Evolutionary conservation across 2,888 invertebrate genomes (phyloP).

Genomic region (Muschampia plurimacula): DNA sequence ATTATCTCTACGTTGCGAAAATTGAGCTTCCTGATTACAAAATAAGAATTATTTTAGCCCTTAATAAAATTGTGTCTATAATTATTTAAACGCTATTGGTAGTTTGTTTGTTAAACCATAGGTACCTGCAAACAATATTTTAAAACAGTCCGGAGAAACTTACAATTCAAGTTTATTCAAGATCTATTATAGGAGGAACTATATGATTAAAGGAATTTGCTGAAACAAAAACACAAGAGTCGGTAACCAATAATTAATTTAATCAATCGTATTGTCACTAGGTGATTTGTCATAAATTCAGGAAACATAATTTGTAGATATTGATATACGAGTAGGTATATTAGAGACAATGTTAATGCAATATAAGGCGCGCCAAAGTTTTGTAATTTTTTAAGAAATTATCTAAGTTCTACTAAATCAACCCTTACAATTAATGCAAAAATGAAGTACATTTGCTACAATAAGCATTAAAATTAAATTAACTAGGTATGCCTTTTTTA

Average conservation of each 20-base stretch:
- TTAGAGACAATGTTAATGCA: not conserved
- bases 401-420: constrained; percentile 12
- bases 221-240: constrained; percentile 57
- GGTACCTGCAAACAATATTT: too few species aligned
- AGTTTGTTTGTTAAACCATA: too few species aligned
- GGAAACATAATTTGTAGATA: constrained; percentile 24
- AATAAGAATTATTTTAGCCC: too few species aligned
- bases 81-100: too few species aligned
- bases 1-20: too few species aligned
- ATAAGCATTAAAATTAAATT: not conserved
- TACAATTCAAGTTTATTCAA: too few species aligned
- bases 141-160: too few species aligned
- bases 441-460: too few species aligned
- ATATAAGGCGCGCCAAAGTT: constrained; percentile 12
- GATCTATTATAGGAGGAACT: too few species aligned
- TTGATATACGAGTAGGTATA: constrained; percentile 14
- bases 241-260: constrained; percentile 69
- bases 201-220: constrained; percentile 4
- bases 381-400: not conserved
- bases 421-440: not conserved
- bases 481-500: not conserved
- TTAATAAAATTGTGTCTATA: too few species aligned
- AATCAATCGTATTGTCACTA: constrained; percentile 48
- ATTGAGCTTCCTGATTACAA: too few species aligned
- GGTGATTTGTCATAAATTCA: constrained; percentile 32